Percentiles rank a stretch among this genome's conserved stretches.
These are phyloP conservation scores for Ochropacha duplaris DNA, from an alignment of 2,888 invertebrate genomes.

Conservation along the genomic window DNA sequence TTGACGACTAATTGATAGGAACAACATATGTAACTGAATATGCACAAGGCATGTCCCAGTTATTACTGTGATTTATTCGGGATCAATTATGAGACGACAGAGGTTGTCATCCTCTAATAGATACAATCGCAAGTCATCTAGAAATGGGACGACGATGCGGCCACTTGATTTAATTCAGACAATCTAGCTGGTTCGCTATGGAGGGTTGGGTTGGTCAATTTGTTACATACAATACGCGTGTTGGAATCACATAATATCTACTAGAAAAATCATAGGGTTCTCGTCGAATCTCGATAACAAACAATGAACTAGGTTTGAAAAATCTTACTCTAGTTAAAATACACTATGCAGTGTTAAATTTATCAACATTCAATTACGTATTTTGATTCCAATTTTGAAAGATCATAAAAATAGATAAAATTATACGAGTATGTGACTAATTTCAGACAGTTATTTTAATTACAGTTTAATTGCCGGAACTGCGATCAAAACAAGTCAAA, in stretches of 20 bases:
- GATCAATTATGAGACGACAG: conserved; percentile 51
- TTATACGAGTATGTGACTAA: not conserved
- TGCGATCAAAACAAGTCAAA: not conserved
- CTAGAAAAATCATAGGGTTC: too few species aligned
- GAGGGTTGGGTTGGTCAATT: conserved; percentile 8
- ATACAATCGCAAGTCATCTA: conserved; percentile 43
- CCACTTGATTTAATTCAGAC: conserved; percentile 75
- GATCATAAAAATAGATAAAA: too few species aligned
- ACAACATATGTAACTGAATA: conserved; percentile 10
- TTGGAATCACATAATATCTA: not conserved
- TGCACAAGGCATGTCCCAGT: conserved; percentile 28
- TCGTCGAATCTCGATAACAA: too few species aligned
- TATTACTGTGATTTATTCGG: conserved; percentile 48
- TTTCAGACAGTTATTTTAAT: not conserved
- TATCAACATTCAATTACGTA: too few species aligned
- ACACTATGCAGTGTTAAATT: too few species aligned
- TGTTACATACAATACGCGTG: not conserved
- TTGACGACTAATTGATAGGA: conserved; percentile 21
- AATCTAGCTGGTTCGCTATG: conserved; percentile 43
- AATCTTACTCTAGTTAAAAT: too few species aligned
- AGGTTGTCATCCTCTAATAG: conserved; percentile 39
- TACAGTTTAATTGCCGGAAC: not conserved
- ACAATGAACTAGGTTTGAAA: too few species aligned
- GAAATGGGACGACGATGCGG: conserved; percentile 46
- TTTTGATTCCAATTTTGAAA: too few species aligned